Percentiles rank a stretch among this genome's conserved stretches.
These are phyloP conservation scores for Hydrotaea cyrtoneurina DNA, from an alignment of 2,888 invertebrate species.

Conservation along the genomic window DNA sequence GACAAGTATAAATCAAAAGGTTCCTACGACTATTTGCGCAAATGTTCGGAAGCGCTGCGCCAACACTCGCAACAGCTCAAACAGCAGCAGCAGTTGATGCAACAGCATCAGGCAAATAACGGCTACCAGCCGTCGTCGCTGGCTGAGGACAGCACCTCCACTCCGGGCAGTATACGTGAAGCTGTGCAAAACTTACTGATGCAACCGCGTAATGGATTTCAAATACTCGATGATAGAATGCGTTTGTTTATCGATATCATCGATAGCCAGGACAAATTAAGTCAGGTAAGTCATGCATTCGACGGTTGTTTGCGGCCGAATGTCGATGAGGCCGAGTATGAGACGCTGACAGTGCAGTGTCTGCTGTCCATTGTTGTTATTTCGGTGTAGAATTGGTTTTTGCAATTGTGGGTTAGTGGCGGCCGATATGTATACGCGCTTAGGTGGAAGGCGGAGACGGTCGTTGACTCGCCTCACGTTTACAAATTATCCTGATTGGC, in stretches of 20 bases:
- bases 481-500: constrained; percentile 31
- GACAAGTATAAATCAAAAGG: constrained; percentile 80
- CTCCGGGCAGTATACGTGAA: constrained; percentile 86
- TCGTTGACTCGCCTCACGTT: not conserved
- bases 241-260: constrained; percentile 90
- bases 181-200: constrained; percentile 86
- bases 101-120: constrained; percentile 70
- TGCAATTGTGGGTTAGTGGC: not conserved
- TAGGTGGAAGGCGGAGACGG: not conserved
- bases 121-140: constrained; percentile 63
- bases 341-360: not conserved
- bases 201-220: constrained; percentile 88
- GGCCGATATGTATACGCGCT: no score
- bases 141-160: constrained; percentile 80
- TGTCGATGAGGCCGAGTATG: not conserved
- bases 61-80: constrained; percentile 79
- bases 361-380: no score
- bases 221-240: constrained; percentile 89
- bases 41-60: constrained; percentile 80
- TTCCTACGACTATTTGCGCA: constrained; percentile 80
- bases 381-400: no score
- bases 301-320: not conserved
- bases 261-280: constrained; percentile 90
- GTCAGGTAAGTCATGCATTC: constrained; percentile 84
- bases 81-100: constrained; percentile 74